A percentile compares a stretch with the other conserved stretches of the same genome.
These are phyloP conservation scores for Macrophya alboannulata DNA, from an alignment of 2,888 invertebrate species.

Conservation along the genomic window DNA sequence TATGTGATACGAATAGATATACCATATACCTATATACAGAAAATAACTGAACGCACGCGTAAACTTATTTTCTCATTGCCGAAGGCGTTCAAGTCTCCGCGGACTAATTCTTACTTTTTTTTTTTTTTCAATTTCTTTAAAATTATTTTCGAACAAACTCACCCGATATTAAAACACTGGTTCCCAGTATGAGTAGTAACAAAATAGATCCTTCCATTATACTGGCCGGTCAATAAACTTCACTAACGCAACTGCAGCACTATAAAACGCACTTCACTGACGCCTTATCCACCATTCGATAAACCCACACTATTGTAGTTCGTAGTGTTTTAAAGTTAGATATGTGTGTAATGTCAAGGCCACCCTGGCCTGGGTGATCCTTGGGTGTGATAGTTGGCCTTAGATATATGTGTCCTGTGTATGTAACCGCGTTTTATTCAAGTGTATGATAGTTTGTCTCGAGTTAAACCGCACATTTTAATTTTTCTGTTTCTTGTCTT, in stretches of 20 bases:
- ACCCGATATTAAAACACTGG: slow-evolving; percentile 30
- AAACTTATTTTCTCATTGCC: neutral
- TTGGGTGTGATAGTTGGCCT: neutral
- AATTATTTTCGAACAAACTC: neutral
- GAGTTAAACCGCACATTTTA: neutral
- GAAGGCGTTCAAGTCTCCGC: slow-evolving; percentile 31
- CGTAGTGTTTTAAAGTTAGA: neutral
- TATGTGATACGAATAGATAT: no score
- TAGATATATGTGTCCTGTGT: neutral
- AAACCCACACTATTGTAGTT: neutral
- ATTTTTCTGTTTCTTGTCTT: neutral
- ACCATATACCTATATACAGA: neutral
- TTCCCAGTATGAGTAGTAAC: slow-evolving; percentile 40
- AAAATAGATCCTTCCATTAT: slow-evolving; percentile 49
- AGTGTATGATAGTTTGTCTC: neutral
- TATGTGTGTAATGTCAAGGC: slow-evolving; percentile 41
- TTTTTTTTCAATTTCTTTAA: no score
- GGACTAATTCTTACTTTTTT: neutral
- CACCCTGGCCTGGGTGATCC: slow-evolving; percentile 48
- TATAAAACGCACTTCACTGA: neutral
- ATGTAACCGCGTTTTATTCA: neutral
- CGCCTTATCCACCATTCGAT: slow-evolving; percentile 35
- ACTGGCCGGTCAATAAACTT: slow-evolving; percentile 38
- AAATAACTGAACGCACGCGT: neutral
- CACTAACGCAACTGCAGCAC: neutral